phyloP scores from a whole-genome alignment of 2,797 vertebrate species.

The Typhlichthys eigenmanni region DNA sequence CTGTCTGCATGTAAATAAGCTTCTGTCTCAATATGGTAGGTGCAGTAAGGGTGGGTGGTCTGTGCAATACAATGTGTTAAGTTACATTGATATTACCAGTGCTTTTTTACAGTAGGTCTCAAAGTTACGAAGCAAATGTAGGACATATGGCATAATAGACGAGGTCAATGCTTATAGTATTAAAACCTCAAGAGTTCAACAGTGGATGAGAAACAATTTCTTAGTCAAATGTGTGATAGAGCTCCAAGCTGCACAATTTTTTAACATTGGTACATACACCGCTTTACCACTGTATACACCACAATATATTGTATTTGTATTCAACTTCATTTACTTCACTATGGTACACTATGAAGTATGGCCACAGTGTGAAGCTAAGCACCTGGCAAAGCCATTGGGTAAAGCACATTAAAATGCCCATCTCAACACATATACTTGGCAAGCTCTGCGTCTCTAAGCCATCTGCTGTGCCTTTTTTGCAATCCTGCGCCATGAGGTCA shows the following conservation, averaged over 20 bases:
- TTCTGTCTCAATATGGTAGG: neutral
- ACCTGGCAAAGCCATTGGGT: constrained; percentile 5
- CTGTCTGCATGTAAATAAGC: constrained; percentile 3
- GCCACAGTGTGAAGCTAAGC: neutral
- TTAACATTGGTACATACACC: neutral
- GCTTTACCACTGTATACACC: neutral
- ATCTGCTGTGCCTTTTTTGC: constrained; percentile 37
- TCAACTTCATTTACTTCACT: no score
- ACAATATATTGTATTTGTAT: no score
- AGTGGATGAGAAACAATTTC: neutral
- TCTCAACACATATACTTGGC: constrained; percentile 16
- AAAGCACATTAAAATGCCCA: constrained; percentile 5
- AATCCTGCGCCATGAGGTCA: neutral
- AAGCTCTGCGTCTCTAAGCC: constrained; percentile 28
- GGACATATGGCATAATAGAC: neutral
- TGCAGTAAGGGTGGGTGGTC: neutral
- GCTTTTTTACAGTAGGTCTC: neutral
- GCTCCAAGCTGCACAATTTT: neutral
- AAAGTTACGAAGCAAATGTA: neutral
- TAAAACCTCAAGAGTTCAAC: no score
- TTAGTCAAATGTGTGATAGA: neutral
- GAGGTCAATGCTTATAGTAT: neutral
- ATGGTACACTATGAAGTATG: neutral
- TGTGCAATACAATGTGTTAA: no score
- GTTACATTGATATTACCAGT: no score